Base-by-base conservation (phyloP, 2,888 invertebrate genomes). In the Pteria penguin region DNA sequence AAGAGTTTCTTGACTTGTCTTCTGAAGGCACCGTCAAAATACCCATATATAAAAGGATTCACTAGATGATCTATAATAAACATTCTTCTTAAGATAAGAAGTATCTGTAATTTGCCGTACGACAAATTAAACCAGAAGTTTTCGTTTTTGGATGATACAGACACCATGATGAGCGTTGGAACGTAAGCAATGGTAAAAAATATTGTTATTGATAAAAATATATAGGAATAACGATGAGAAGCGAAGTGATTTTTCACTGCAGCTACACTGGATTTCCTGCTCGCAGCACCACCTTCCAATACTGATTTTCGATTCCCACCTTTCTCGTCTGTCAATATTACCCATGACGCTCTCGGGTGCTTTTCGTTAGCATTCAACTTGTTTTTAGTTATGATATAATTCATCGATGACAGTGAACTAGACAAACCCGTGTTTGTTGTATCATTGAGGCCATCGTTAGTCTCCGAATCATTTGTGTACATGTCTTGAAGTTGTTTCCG, bases 1-100 rank as follows among this genome's bases (percentile, higher is more conserved):
- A 72, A 22, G 29, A 65, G 22, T 54, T 65, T 63, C 33, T 65
- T 63, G 24, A 72, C 57, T 32, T 72, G 55, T 24, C 63, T 31
- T 57, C 72, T 45, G 54, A 72, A 72, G 14, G 72, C 52, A 18
- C 65, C 55, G 29, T 72, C 72, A 72, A 72, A 72, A 27, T 65
- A 65, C 27, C 72, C 72, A 27, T 72, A 72, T 18, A 72, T 72
- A 11, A 72, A 32, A 22, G 72, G 72, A 27, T 72, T 72, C 2
- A 65, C 72, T 36, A 65, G 52, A n/a, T 72, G 72, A 31, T 63
- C 36, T 2, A 72, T 27, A 26, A 72, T 72, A 29, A 57, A 68
- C 68, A 68, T 68, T 32, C 68, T 14, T 29, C 68, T 45, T 33
- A 68, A 31, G 33, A 68, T 31, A 29, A 68, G n/a, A 24, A 57